Base-by-base conservation (phyloP, 1,140 invertebrate species). In the Platyscapa corneri region DNA sequence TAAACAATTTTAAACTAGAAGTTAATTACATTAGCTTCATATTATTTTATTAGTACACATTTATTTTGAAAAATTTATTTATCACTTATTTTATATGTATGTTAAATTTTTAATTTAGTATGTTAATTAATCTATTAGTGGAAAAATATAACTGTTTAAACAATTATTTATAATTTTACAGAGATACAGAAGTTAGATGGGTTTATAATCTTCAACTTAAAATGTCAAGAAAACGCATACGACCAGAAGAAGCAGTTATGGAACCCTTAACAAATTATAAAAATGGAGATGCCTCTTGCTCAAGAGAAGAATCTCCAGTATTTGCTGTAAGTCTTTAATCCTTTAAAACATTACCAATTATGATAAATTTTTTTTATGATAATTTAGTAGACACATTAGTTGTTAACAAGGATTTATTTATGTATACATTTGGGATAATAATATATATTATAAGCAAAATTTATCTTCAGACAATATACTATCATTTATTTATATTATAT, bases 141-240 rank as follows among this genome's bases (percentile, higher is more conserved):
- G 23, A 42, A 80, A 80, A 67, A 77, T 77, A 23, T 65, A 32
- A 67, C 32, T 67, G 23, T 82, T n/a, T 20, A 75, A 82, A 30
- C 32, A 65, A 64, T 75, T 39, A 32, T 60, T 53, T 76, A 82
- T 80, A 18, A 42, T 60, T 49, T 86, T 80, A 14, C 37, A 86
- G 85, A 42, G 74, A 74, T 49, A 53, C 16, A 72, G 65, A 79
- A 82, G 39, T 81, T 89, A 56, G 75, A 90, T 90, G 87, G 82
- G 65, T 79, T 82, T 86, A n/a, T 79, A 53, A 30, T 80, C 67
- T 77, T 82, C 78, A 86, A 70, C 53, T 37, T 89, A 87, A 83
- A 88, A 91, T 91, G 90, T 90, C 90, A 67, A 91, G 90, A 82
- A 91, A 91, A 87, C 87, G 90, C 7, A 89, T 88, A 53, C 2